A percentile compares a stretch with the other conserved stretches of the same genome.
These are phyloP conservation scores for Glossophaga mutica DNA, from an alignment of 2,797 vertebrate species.

Conservation along the genomic window DNA sequence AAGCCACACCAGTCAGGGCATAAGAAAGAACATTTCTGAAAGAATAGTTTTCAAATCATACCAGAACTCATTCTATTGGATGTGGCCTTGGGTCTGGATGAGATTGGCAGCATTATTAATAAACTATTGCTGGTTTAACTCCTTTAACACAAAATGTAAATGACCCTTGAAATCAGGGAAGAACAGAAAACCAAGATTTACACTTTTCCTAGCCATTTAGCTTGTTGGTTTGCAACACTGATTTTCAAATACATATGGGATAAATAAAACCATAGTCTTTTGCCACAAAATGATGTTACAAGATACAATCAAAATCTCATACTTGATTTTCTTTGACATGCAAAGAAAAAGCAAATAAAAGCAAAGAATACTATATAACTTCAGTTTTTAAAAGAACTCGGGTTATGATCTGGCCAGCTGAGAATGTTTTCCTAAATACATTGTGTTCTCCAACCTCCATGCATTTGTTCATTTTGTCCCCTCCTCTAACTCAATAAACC, in stretches of 20 bases:
- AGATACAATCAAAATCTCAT: background rate
- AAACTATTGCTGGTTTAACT: background rate
- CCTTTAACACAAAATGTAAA: background rate
- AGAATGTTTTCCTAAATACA: background rate
- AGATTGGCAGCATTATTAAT: background rate
- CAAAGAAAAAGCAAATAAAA: background rate
- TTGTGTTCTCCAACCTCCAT: background rate
- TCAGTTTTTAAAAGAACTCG: background rate
- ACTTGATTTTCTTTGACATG: slow-evolving; percentile 15
- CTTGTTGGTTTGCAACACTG: background rate
- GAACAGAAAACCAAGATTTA: background rate
- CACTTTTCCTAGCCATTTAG: background rate
- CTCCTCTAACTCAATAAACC: background rate
- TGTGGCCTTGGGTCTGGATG: background rate
- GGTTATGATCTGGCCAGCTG: background rate
- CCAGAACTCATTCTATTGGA: background rate
- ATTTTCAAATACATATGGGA: background rate
- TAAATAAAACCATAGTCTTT: slow-evolving; percentile 3
- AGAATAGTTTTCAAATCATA: background rate
- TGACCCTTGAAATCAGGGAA: background rate
- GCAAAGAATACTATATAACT: background rate
- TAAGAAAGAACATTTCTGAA: background rate
- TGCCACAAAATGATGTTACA: background rate
- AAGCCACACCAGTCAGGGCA: too few relatives aligned
- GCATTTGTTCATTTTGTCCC: background rate